These are phyloP conservation scores for Phocoena sinus DNA, from an alignment of 2,113 vertebrate species.

Conservation along the genomic window DNA sequence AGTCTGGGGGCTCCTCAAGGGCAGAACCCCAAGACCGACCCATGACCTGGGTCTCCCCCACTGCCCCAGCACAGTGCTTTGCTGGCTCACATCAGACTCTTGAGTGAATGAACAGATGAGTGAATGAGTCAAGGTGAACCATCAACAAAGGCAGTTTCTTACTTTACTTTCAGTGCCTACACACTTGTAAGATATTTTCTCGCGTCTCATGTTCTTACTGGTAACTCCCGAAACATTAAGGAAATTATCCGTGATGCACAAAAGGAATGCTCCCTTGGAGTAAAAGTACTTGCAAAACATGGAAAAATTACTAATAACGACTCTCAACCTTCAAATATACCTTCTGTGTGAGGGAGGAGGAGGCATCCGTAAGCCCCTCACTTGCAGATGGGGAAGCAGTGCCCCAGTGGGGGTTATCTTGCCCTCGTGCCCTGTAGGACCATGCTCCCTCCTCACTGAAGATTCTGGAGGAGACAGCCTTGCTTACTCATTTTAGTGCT, in stretches of 20 bases:
- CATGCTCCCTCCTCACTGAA: not conserved
- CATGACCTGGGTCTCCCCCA: rapidly evolving
- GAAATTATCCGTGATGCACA: not conserved
- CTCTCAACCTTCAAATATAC: not conserved
- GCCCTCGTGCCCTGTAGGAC: not conserved
- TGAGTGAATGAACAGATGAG: not conserved
- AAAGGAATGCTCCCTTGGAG: not conserved
- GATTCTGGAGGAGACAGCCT: not conserved
- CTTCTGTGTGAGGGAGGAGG: not conserved
- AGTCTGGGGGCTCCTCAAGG: not conserved
- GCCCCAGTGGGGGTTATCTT: not conserved
- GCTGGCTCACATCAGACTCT: not conserved
- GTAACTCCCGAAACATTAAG: not conserved
- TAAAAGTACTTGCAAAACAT: not conserved
- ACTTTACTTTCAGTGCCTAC: not conserved
- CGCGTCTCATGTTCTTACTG: not conserved
- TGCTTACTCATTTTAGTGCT: not conserved
- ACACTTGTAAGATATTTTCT: not conserved
- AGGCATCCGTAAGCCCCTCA: not conserved
- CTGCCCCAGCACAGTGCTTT: not conserved
- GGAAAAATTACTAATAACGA: not conserved
- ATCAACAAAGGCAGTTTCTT: not conserved
- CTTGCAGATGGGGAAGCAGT: not conserved
- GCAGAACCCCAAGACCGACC: not conserved
- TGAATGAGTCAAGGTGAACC: not conserved